Evolutionary conservation across 1,140 invertebrate genomes (phyloP).

Genomic region (Atta cephalotes): DNA sequence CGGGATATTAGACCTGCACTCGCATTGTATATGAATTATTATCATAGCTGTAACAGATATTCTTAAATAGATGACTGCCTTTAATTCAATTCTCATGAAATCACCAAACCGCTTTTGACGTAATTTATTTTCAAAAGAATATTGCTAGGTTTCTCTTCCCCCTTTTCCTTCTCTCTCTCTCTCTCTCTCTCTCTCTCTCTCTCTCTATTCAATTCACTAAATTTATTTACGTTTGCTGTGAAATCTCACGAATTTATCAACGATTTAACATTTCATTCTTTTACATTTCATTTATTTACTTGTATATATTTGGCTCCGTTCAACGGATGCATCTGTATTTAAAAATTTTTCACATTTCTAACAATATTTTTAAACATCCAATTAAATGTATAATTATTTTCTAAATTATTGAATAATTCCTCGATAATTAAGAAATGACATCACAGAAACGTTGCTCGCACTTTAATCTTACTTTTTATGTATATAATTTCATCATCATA

Average conservation of each 20-base stretch:
- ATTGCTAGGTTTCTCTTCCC: conserved; percentile 25
- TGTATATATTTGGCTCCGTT: neutral
- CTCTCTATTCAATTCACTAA: neutral
- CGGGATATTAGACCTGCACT: conserved; percentile 67
- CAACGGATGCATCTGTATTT: neutral
- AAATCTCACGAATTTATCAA: conserved; percentile 34
- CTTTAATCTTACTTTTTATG: neutral
- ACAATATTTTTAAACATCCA: conserved; percentile 7
- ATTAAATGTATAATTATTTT: neutral
- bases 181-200: neutral
- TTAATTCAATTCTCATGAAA: conserved; percentile 55
- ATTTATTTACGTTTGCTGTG: conserved; percentile 41
- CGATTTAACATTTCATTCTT: conserved; percentile 38
- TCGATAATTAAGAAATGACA: neutral
- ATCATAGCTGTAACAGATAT: conserved; percentile 62
- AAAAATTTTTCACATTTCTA: neutral
- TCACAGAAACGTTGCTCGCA: neutral
- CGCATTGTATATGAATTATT: conserved; percentile 66
- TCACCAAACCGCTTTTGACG: conserved; percentile 48
- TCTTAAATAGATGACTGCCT: conserved; percentile 59
- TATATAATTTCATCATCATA: neutral
- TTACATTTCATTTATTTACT: conserved; percentile 14
- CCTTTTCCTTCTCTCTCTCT: neutral
- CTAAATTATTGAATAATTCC: neutral
- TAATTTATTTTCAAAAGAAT: conserved; percentile 62